Percentiles rank a stretch among this genome's conserved stretches.
Conservation (phyloP, 2,113 vertebrate species). For the Dipodomys spectabilis region DNA sequence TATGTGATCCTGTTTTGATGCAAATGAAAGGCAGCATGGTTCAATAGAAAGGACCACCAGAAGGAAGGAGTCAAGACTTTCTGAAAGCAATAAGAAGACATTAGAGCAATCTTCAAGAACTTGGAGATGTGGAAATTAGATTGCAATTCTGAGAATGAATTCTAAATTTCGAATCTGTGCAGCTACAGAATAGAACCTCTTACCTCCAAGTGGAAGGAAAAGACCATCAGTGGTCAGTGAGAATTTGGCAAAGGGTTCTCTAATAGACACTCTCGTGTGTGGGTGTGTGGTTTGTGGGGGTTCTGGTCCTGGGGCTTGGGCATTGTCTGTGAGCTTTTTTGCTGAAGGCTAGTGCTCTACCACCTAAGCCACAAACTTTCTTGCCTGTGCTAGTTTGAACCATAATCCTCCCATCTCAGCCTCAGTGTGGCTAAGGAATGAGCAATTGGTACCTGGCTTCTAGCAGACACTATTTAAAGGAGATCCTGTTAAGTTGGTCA, state of each 20-base stretch:
- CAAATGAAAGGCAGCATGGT: not conserved
- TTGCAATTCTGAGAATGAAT: not conserved
- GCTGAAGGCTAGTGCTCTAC: no score
- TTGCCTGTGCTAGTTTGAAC: no score
- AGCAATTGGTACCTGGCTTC: no score
- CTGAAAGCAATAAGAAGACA: not conserved
- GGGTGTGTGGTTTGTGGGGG: not conserved
- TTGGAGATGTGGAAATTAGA: not conserved
- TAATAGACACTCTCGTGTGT: not conserved
- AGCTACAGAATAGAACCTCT: not conserved
- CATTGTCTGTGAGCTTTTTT: no score
- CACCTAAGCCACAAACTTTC: no score
- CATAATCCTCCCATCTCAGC: no score
- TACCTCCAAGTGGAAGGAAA: not conserved
- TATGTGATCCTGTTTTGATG: not conserved
- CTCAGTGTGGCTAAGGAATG: no score
- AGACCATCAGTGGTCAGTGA: fast-evolving
- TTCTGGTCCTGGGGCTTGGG: no score
- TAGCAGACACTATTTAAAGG: no score
- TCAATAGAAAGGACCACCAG: not conserved
- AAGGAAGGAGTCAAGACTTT: not conserved
- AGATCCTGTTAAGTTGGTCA: not conserved
- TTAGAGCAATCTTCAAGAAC: not conserved
- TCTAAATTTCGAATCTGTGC: not conserved
- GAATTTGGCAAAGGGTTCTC: not conserved